Evolutionary conservation across 92 coral and sea anemone genomes (phyloP), one percentile per base, ranked within the genome.

Genomic region (Umimayanthus kanabou): DNA sequence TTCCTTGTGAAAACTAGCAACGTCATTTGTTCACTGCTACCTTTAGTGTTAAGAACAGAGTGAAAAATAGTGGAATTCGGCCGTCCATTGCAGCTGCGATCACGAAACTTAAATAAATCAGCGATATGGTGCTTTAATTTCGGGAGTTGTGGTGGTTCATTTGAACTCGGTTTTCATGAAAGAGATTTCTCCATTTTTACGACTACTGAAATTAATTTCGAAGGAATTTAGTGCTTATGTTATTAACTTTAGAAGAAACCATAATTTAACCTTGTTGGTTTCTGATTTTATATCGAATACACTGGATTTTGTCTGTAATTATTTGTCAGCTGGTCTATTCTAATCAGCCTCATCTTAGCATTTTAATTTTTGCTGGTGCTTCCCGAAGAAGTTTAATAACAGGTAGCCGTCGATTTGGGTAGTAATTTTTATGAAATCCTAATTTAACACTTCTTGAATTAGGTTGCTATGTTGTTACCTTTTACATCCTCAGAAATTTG

Each of bases 51-150:
- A 39, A 81, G 85, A 69, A 14, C 25, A 75, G 45, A 37, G 47
- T 47, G n/a, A 5, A 14, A 71, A 20, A 37, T 16, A 55, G 82
- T 39, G 69, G 20, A 53, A 53, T 53, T 65, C 39, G 28, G 39
- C 53, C 25, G 10, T 42, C 73, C 26, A 5, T 30, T 28, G 40
- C 53, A 69, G 87, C 77, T 69, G 77, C n/a, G 43, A 83, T 82
- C 77, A 70, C 39, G 26, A 67, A 49, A 28, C 77, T 82, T 13
- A 7, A 69, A 9, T 83, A 26, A 69, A 9, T 83, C 78, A 18
- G 37, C 61, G 16, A 20, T 80, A 61, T 37, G 72, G 85, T 33
- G 26, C 57, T 75, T 80, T 80, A 71, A 69, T 83, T 69, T 69
- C 76, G 77, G 43, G 82, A 79, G 47, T 49, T 43, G 42, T 26